Evolutionary conservation across 2,888 invertebrate species (phyloP).

Genomic region (Malacosoma neustria): DNA sequence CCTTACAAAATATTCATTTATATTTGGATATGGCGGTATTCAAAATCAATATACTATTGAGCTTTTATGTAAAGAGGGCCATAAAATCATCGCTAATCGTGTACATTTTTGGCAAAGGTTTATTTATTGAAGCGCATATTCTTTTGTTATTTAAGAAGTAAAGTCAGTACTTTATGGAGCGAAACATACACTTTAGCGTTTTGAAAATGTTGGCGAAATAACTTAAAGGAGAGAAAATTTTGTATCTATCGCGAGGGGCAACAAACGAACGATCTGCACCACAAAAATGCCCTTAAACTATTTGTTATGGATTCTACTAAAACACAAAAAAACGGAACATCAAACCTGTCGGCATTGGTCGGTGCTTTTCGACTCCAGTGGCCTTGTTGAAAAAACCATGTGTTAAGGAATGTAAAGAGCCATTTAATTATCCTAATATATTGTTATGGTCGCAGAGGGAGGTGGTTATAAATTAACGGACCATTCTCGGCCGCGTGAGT

Average conservation of each 20-base stretch:
- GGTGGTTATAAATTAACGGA: conserved; percentile 64
- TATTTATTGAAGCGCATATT: conserved; percentile 9
- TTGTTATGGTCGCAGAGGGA: conserved; percentile 68
- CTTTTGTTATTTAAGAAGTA: too few species aligned
- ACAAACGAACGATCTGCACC: conserved; percentile 49
- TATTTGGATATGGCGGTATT: conserved; percentile 28
- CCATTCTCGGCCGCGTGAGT: conserved; percentile 23
- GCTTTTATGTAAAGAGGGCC: conserved; percentile 22
- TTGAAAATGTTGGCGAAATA: neutral
- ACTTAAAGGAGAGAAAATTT: conserved; percentile 1
- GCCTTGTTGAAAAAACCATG: conserved; percentile 65
- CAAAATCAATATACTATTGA: conserved; percentile 25
- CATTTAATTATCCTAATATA: conserved; percentile 75
- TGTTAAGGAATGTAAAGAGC: conserved; percentile 74
- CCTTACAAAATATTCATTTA: conserved; percentile 26
- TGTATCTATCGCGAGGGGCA: conserved; percentile 23
- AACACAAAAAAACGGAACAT: conserved; percentile 57
- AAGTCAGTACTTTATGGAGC: conserved; percentile 1
- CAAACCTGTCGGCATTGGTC: conserved; percentile 71
- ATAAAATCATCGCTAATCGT: conserved; percentile 24
- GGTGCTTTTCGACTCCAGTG: conserved; percentile 63
- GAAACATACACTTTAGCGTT: neutral
- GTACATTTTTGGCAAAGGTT: conserved; percentile 12
- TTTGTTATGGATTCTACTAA: conserved; percentile 69
- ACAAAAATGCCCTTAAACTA: conserved; percentile 66